phyloP scores from a whole-genome alignment of 2,113 vertebrate genomes.

The Paramormyrops kingsleyae region DNA sequence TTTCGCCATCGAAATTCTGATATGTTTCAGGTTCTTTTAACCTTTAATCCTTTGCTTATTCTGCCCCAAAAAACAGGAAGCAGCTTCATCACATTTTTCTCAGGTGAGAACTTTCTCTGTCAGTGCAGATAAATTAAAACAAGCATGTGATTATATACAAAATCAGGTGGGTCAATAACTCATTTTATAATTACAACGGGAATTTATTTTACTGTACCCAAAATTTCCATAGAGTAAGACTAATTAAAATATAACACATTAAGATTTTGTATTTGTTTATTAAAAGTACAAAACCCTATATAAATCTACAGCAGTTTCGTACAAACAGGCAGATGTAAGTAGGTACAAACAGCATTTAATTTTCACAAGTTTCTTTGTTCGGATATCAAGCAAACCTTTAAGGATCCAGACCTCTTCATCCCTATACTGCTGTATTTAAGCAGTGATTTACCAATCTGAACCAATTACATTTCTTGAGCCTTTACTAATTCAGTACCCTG shows the following conservation, averaged over 20 bases:
- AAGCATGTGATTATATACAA: background rate
- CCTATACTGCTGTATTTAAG: background rate
- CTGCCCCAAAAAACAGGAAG: background rate
- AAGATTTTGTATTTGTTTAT: conserved; percentile 44
- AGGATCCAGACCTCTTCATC: background rate
- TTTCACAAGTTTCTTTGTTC: conserved; percentile 9
- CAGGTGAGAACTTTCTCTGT: background rate
- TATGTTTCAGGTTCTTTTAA: background rate
- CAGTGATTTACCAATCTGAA: background rate
- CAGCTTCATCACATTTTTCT: background rate
- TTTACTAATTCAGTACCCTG: background rate
- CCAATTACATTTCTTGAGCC: background rate
- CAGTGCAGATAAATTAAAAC: background rate
- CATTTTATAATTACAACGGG: background rate
- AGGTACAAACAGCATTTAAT: conserved; percentile 7
- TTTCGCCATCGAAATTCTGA: background rate
- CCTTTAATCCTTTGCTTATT: background rate
- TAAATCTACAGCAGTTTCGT: conserved; percentile 36
- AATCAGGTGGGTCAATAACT: background rate
- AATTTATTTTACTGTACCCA: background rate
- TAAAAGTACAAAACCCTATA: conserved; percentile 62
- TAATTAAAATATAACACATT: background rate
- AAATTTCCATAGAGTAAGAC: background rate
- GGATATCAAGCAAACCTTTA: background rate
- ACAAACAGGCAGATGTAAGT: conserved; percentile 41